These are phyloP conservation scores for Trachymyrmex cornetzi DNA, from an alignment of 1,140 invertebrate genomes.

Conservation along the genomic window DNA sequence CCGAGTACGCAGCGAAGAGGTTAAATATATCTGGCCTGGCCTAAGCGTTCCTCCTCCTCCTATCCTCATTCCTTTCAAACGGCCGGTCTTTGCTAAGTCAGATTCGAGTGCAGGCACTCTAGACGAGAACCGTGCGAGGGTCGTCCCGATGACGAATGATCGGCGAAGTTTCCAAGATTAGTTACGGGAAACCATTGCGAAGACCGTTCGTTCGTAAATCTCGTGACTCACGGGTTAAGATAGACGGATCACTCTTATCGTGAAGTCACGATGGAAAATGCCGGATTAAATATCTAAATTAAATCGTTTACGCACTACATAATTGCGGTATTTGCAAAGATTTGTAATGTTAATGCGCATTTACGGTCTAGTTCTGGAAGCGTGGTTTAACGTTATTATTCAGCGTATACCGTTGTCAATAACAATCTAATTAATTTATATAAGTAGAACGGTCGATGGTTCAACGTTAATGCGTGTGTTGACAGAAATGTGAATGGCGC, in stretches of 20 bases:
- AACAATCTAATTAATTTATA: conserved; percentile 29
- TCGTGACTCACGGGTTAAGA: conserved; percentile 27
- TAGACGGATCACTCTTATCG: not conserved
- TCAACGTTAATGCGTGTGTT: not conserved
- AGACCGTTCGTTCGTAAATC: conserved; percentile 19
- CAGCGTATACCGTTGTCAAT: not conserved
- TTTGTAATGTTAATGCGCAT: conserved; percentile 7
- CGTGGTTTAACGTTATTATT: not conserved
- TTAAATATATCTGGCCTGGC: conserved; percentile 82
- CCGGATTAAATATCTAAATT: not conserved
- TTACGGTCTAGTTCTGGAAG: not conserved
- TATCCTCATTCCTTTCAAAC: conserved; percentile 76
- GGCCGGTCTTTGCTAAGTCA: conserved; percentile 50
- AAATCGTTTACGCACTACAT: not conserved
- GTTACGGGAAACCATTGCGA: conserved; percentile 23
- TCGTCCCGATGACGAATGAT: conserved; percentile 41
- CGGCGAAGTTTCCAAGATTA: conserved; percentile 32
- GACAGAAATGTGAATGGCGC: not conserved
- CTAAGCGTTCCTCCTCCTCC: conserved; percentile 65
- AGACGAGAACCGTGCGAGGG: conserved; percentile 14
- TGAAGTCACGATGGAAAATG: conserved; percentile 30
- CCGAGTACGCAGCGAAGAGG: conserved; percentile 77
- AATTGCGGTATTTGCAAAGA: not conserved
- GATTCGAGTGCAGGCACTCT: conserved; percentile 57
- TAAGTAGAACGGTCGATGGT: not conserved